Evolutionary conservation across 2,888 invertebrate species (phyloP), one percentile per base, ranked within the genome.

Genomic region (Pandemis heparana): DNA sequence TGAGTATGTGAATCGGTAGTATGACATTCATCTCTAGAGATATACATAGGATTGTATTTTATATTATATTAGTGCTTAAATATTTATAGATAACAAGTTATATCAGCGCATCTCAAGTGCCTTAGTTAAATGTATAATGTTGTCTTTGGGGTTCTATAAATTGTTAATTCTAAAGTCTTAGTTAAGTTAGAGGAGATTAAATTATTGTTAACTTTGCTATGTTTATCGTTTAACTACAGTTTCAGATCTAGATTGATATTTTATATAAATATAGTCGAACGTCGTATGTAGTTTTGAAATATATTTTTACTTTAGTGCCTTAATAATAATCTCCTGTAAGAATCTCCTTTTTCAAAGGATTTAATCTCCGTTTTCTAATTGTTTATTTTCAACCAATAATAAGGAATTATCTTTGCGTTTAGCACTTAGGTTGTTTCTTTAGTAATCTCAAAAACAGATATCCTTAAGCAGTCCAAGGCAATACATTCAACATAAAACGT

Each of bases 121-220:
- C 93, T 94, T 94, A 90, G 87, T 88, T 77, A 69, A 89, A 87
- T 92, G 92, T 93, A 93, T 92, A 92, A 93, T 91, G 85, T 90
- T 89, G 87, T 87, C 83, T 85, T 87, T 85, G 87, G 89, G 94
- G 91, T 64, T 91, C 91, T 92, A 89, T 79, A 85, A 87, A 85
- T 86, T 92, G 92, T 93, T 93, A 90, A 88, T 88, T 90, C 89
- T 92, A 91, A 87, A 84, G 85, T 85, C 78, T 82, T 87, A 87
- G 85, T 88, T 91, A 89, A 89, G 89, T 87, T 91, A 91, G 91
- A 91, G 87, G 92, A 94, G 92, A 94, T 93, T 94, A 94, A 94
- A 93, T 93, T 93, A 94, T 94, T 94, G 93, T 94, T 94, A 92
- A 94, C 89, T 92, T 91, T 90, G 87, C 92, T 92, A 92, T 90